Percentiles rank a stretch among this genome's conserved stretches.
Conservation (phyloP, 2,888 invertebrate genomes). For the Nephrotoma appendiculata region DNA sequence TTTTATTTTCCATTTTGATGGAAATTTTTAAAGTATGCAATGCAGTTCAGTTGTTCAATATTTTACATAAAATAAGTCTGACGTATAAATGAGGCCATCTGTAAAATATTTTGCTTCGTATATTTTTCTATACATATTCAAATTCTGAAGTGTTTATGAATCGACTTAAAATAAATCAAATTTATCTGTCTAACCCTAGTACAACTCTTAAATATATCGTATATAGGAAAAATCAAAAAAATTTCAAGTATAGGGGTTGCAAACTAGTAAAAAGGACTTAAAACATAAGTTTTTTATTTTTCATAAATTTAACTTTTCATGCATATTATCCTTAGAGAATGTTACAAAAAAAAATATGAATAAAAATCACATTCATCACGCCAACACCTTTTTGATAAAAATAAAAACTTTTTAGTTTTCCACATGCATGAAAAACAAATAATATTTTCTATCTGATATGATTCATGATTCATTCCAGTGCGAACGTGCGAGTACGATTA, state of each 20-base stretch:
- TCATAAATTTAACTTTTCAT: neutral
- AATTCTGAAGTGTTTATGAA: neutral
- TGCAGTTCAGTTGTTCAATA: neutral
- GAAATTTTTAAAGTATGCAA: neutral
- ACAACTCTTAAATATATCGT: neutral
- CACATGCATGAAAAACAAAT: neutral
- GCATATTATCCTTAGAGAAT: neutral
- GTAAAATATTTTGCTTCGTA: neutral
- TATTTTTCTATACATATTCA: neutral
- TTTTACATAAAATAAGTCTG: neutral
- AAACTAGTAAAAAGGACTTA: neutral
- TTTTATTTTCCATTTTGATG: neutral
- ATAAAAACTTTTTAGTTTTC: neutral
- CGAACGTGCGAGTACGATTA: neutral
- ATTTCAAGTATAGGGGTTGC: neutral
- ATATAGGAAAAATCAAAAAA: neutral
- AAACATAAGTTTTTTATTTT: neutral
- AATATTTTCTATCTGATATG: neutral
- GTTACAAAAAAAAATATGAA: neutral
- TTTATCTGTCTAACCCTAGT: neutral
- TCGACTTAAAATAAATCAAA: slow-evolving; percentile 1
- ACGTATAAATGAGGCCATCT: neutral
- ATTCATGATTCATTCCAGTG: neutral
- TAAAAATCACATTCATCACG: slow-evolving; percentile 1
- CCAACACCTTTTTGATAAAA: neutral